phyloP scores from a whole-genome alignment of 2,113 vertebrate genomes.

The Theristicus caerulescens region DNA sequence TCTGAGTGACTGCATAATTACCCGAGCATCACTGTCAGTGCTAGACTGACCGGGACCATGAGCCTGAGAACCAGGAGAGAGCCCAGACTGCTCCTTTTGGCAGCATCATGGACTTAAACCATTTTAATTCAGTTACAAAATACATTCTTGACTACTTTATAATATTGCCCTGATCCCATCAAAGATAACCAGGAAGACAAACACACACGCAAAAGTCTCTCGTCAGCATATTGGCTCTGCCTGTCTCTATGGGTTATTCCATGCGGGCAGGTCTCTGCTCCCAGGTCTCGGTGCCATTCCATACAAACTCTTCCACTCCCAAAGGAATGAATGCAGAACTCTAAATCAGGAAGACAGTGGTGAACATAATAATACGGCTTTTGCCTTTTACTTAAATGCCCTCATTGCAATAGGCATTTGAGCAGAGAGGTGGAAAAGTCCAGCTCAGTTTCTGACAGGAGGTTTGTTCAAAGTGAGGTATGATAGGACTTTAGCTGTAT shows the following conservation, averaged over 20 bases:
- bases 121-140: neutral
- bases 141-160: neutral
- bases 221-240: neutral
- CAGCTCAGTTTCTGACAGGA: neutral
- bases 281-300: neutral
- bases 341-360: neutral
- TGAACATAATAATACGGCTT: neutral
- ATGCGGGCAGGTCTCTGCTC: neutral
- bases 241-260: neutral
- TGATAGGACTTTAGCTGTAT: neutral
- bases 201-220: neutral
- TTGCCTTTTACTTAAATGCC: neutral
- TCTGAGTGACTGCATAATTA: neutral
- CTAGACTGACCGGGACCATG: neutral
- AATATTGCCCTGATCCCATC: neutral
- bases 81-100: neutral
- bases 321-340: neutral
- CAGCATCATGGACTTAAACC: neutral
- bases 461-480: neutral
- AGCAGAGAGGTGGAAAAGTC: neutral
- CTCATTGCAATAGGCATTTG: neutral
- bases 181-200: neutral
- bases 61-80: neutral
- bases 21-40: neutral
- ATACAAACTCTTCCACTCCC: neutral